These are phyloP conservation scores for Protonibea diacanthus DNA, from an alignment of 2,797 vertebrate species.

Conservation along the genomic window DNA sequence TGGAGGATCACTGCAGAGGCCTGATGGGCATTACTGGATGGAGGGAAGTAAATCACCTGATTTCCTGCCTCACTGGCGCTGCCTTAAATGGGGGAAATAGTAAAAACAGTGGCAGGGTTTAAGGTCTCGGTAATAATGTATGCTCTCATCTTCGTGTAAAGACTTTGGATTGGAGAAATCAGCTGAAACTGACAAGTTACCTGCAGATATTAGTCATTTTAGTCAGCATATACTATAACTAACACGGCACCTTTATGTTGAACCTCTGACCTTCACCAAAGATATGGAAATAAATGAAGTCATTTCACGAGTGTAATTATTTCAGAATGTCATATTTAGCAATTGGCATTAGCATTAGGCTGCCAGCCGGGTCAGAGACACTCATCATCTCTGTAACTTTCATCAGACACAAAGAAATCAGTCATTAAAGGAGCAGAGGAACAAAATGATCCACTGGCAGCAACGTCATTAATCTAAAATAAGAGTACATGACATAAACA, in stretches of 20 bases:
- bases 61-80: not conserved
- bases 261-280: too few relatives aligned
- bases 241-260: too few relatives aligned
- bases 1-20: constrained; percentile 30
- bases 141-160: too few relatives aligned
- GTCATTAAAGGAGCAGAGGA: not conserved
- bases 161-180: not conserved
- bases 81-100: not conserved
- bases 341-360: not conserved
- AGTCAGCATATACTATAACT: too few relatives aligned
- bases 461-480: not conserved
- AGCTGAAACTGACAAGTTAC: not conserved
- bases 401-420: not conserved
- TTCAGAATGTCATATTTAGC: not conserved
- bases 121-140: not conserved
- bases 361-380: not conserved
- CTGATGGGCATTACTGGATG: constrained; percentile 2
- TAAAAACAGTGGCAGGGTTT: not conserved
- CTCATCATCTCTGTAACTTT: not conserved
- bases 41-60: not conserved
- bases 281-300: not conserved
- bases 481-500: constrained; percentile 1
- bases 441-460: not conserved
- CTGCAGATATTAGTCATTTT: not conserved
- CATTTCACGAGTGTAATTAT: not conserved